Evolutionary conservation across 2,888 invertebrate species (phyloP), one percentile per base, ranked within the genome.

Genomic region (Nowickia ferox): DNA sequence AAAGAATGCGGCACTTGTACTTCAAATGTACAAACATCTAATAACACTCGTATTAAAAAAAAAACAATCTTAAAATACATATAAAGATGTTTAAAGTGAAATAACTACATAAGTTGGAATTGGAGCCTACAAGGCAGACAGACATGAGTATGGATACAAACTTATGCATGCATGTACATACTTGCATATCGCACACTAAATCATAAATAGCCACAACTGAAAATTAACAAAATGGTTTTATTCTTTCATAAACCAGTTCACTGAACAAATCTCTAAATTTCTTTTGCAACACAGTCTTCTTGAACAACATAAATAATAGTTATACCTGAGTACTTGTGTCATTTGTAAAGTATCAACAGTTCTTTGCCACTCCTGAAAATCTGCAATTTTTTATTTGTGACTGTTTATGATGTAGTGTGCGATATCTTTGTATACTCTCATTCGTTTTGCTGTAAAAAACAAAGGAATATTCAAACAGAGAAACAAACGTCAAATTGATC

Each of bases 1-100:
- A 86, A 90, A 89, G 90, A 90, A 90, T 90, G 90, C 90, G 90
- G 90, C 90, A 90, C 71, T 86, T 86, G 78, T 72, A 68, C 48
- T 74, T 66, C 87, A 84, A 68, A 78, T 9, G 48, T 48, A 38
- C 40, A 48, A 55, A 68, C 57, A 55, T 11, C 38, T 9, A 51
- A 40, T 9, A 48, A 9, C n/a, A n/a, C n/a, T n/a, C n/a, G n/a
- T 19, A 19, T 6, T 13, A 51, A n/a, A 13, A 11, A 44, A 46
- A 44, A 46, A 44, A 66, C 22, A 9, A 19, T 46, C 1, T 11
- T 46, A 1, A 42, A 40, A 61, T 68, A 66, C 40, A 46, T 71
- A n/a, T n/a, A n/a, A n/a, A 61, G 48, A 48, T 30, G 30, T 74
- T 19, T 30, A 63, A 71, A 76, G 59, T 71, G 71, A 59, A 78